phyloP scores from a whole-genome alignment of 2,888 invertebrate species.

The Cantharis nigra region DNA sequence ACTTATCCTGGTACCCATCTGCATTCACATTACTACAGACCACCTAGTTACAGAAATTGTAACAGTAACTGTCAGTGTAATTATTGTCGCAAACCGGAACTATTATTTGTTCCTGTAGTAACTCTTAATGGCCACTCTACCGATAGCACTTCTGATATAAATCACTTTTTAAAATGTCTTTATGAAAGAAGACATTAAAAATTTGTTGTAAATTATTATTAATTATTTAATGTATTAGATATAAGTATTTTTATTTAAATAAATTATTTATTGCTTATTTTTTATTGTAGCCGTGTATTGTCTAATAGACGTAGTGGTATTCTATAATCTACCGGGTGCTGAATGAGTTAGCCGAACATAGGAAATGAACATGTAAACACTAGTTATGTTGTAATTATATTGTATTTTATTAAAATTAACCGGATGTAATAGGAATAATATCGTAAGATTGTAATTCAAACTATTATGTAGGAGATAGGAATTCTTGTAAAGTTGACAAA shows the following conservation, averaged over 20 bases:
- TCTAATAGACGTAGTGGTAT: too few species aligned
- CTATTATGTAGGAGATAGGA: too few species aligned
- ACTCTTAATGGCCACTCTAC: not conserved
- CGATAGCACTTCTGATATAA: not conserved
- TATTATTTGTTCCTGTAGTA: slow-evolving; percentile 9
- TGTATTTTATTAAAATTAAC: too few species aligned
- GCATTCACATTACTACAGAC: not conserved
- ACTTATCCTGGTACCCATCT: not conserved
- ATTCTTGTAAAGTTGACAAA: too few species aligned
- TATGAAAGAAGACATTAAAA: not conserved
- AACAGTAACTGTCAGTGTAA: not conserved
- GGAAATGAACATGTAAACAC: too few species aligned
- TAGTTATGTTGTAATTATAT: too few species aligned
- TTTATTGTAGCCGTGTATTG: too few species aligned
- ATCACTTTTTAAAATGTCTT: slow-evolving; percentile 10
- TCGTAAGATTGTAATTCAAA: too few species aligned
- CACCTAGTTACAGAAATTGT: not conserved
- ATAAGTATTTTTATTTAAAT: not conserved
- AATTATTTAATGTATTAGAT: not conserved
- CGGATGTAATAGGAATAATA: too few species aligned
- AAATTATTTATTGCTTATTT: not conserved
- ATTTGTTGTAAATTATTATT: not conserved
- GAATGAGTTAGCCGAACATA: too few species aligned
- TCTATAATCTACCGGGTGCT: too few species aligned
- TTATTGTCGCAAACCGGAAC: not conserved